Percentiles rank a stretch among this genome's conserved stretches.
These are phyloP conservation scores for Nasonia giraulti DNA, from an alignment of 1,140 invertebrate species.

Conservation along the genomic window DNA sequence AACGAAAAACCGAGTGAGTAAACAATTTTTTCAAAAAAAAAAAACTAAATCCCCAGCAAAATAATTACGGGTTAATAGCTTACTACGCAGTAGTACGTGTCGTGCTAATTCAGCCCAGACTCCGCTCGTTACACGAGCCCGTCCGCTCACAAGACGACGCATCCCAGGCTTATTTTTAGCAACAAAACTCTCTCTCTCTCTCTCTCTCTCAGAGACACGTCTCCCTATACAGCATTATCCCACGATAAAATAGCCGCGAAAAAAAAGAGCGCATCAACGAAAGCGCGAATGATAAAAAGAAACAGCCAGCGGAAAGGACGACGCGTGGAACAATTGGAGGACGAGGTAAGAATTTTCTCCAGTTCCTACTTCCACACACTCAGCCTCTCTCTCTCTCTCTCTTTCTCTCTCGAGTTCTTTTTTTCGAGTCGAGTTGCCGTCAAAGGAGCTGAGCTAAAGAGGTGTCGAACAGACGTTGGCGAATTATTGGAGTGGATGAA, in stretches of 20 bases:
- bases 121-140: not conserved
- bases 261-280: not conserved
- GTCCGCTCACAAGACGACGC: too few species aligned
- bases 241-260: not conserved
- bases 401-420: not conserved
- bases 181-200: not conserved
- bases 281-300: constrained; percentile 15
- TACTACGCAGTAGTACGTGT: too few species aligned
- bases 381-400: not conserved
- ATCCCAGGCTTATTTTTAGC: not conserved
- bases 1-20: too few species aligned
- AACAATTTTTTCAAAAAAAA: too few species aligned
- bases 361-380: not conserved
- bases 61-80: too few species aligned
- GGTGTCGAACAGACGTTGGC: not conserved
- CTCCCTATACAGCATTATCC: not conserved
- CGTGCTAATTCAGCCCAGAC: too few species aligned
- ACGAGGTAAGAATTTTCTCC: not conserved
- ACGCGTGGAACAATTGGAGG: constrained; percentile 4
- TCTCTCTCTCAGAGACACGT: not conserved
- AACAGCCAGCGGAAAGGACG: not conserved
- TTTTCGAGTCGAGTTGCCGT: too few species aligned
- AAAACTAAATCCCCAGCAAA: too few species aligned
- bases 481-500: not conserved
- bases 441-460: not conserved